Evolutionary conservation across 2,797 vertebrate species (phyloP).

Genomic region (Eulemur mongoz): DNA sequence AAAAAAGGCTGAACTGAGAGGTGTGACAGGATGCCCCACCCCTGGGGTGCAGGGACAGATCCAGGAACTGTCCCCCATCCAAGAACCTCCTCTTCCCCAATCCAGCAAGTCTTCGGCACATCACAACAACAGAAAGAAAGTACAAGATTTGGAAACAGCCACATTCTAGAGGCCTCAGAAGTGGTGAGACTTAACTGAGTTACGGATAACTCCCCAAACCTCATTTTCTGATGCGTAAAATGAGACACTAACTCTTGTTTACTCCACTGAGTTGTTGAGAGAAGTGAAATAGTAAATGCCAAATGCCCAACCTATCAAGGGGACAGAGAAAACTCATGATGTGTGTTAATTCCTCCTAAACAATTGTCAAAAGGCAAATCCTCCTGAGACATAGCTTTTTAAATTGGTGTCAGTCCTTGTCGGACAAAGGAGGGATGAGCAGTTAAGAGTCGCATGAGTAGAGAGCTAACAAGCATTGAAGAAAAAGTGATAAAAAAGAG

Average conservation of each 20-base stretch:
- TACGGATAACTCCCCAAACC: too few species aligned
- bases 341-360: neutral
- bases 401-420: neutral
- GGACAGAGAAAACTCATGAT: neutral
- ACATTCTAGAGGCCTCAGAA: neutral
- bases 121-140: neutral
- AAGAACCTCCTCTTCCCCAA: neutral
- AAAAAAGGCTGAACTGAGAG: slow-evolving; percentile 36
- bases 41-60: neutral
- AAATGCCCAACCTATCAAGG: neutral
- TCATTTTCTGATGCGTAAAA: neutral
- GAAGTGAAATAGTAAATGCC: neutral
- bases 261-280: neutral
- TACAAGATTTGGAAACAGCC: neutral
- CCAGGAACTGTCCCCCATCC: neutral
- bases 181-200: neutral
- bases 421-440: neutral
- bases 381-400: neutral
- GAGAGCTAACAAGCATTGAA: neutral
- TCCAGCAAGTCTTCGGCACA: neutral
- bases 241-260: neutral
- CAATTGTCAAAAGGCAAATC: neutral
- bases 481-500: neutral
- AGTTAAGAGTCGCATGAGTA: neutral
- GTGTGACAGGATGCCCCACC: neutral